Percentiles rank a stretch among this genome's conserved stretches.
These are phyloP conservation scores for Tiliqua scincoides DNA, from an alignment of 2,113 vertebrate genomes.

Conservation along the genomic window DNA sequence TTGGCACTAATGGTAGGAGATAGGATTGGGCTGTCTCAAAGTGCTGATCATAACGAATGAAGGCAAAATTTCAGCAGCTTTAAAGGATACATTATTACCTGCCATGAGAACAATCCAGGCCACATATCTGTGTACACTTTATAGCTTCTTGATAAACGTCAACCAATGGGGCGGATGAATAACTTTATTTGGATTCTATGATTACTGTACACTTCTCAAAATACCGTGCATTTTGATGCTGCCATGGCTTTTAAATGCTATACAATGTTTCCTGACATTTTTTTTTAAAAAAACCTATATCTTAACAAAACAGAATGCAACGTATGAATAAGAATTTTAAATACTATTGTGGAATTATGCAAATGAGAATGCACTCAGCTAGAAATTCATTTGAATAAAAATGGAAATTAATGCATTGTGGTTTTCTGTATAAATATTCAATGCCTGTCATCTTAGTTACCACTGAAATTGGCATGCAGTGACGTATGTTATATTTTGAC, in stretches of 20 bases:
- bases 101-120: background rate
- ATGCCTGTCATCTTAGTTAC: slow-evolving; percentile 8
- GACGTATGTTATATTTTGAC: slow-evolving; percentile 4
- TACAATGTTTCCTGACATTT: background rate
- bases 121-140: rapidly evolving
- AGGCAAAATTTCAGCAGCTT: background rate
- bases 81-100: background rate
- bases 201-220: background rate
- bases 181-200: background rate
- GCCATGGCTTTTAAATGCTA: background rate
- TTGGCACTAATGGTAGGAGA: no score
- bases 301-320: background rate
- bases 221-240: slow-evolving; percentile 2
- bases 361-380: background rate
- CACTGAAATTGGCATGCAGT: slow-evolving; percentile 12
- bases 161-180: background rate
- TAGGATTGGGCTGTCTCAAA: background rate
- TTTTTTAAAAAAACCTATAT: background rate
- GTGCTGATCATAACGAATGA: background rate
- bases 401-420: slow-evolving; percentile 21
- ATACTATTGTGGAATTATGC: background rate
- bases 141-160: background rate
- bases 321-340: slow-evolving; percentile 11
- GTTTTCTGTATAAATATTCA: slow-evolving; percentile 27
- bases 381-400: slow-evolving; percentile 41